Percentiles rank a stretch among this genome's conserved stretches.
Conservation (phyloP, 2,888 invertebrate species). For the Biston betularia region DNA sequence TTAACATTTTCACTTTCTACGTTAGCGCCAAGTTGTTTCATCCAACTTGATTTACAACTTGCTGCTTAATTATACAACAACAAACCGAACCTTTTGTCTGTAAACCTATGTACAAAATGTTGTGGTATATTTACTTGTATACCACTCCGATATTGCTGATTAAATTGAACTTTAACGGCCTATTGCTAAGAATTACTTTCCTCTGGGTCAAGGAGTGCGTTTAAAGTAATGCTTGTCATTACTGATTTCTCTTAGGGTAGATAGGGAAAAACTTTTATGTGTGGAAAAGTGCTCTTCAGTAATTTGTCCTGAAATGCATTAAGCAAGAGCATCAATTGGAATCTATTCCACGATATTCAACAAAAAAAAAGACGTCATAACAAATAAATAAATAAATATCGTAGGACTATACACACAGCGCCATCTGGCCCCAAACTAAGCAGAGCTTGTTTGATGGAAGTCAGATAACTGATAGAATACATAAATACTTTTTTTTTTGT, state of each 20-base stretch:
- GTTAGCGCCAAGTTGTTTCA: constrained; percentile 19
- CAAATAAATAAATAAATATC: too few relatives aligned
- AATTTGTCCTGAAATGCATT: not conserved
- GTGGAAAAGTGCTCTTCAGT: not conserved
- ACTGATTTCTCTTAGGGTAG: not conserved
- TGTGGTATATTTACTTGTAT: constrained; percentile 7
- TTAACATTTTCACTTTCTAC: constrained; percentile 25
- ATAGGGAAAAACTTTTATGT: constrained; percentile 1
- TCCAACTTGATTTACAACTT: constrained; percentile 31
- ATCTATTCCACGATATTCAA: too few relatives aligned
- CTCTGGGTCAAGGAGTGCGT: not conserved
- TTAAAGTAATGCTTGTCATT: not conserved
- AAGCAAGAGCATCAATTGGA: too few relatives aligned
- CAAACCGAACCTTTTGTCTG: constrained; percentile 29
- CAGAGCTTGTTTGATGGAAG: too few relatives aligned
- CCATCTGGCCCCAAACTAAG: too few relatives aligned
- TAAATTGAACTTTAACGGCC: constrained; percentile 2
- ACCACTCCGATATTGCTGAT: not conserved
- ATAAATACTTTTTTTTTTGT: too few relatives aligned
- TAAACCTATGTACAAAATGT: constrained; percentile 15
- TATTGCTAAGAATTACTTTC: constrained; percentile 1
- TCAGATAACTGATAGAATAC: too few relatives aligned
- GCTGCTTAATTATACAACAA: constrained; percentile 31
- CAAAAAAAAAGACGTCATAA: too few relatives aligned
- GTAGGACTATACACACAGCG: too few relatives aligned